Evolutionary conservation across 2,113 vertebrate species (phyloP).

Genomic region (Edolisoma coerulescens): DNA sequence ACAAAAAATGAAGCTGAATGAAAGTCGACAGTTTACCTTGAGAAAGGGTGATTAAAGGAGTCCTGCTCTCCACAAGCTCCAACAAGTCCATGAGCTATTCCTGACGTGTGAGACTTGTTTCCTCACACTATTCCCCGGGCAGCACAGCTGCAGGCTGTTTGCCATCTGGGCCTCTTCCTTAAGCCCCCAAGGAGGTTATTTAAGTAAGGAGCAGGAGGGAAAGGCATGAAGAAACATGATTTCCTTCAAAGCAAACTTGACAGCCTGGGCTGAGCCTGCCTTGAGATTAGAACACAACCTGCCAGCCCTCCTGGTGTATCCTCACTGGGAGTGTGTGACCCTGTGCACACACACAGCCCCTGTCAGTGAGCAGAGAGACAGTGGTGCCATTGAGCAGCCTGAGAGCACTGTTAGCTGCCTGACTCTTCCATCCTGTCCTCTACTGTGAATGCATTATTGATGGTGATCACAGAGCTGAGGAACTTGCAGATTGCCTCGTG

Average conservation of each 20-base stretch:
- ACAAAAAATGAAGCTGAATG: neutral
- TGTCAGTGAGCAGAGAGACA: neutral
- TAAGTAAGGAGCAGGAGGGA: neutral
- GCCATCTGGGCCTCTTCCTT: neutral
- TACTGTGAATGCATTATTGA: constrained; percentile 65
- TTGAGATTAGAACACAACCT: neutral
- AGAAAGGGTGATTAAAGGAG: neutral
- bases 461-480: neutral
- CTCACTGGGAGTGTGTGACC: rapidly evolving
- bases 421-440: constrained; percentile 39
- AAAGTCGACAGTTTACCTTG: neutral
- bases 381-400: constrained; percentile 58
- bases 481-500: constrained; percentile 11
- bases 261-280: neutral
- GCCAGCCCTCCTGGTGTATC: neutral
- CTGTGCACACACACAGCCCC: neutral
- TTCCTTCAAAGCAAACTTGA: neutral
- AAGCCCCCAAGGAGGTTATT: neutral
- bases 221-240: neutral
- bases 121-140: rapidly evolving
- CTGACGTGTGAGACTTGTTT: rapidly evolving
- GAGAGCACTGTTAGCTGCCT: constrained; percentile 16
- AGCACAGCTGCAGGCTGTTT: neutral
- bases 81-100: neutral
- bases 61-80: neutral